Evolutionary conservation across 2,113 vertebrate species (phyloP).

Genomic region (Anser brachyrhynchus): DNA sequence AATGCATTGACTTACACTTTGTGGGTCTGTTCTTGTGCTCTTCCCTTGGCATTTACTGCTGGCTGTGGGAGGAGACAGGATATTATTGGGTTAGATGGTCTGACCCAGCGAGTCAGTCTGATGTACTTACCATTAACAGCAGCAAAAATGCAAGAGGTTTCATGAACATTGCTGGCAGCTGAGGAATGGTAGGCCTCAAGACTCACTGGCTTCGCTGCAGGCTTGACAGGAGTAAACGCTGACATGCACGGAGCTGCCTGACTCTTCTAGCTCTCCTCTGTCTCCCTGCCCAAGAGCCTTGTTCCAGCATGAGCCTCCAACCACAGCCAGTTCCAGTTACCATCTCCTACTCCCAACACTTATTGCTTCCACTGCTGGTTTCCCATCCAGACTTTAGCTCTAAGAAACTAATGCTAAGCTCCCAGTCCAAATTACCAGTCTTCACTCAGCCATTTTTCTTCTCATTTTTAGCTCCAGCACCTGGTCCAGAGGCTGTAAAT

Average conservation of each 20-base stretch:
- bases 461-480: background rate
- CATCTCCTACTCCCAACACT: background rate
- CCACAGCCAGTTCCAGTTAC: background rate
- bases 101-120: background rate
- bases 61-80: background rate
- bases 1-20: background rate
- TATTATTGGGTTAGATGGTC: background rate
- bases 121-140: background rate
- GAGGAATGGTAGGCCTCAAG: background rate
- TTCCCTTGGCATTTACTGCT: background rate
- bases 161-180: background rate
- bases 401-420: background rate
- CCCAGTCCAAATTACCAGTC: background rate
- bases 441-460: background rate
- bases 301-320: background rate
- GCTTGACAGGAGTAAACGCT: background rate
- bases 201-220: background rate
- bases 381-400: background rate
- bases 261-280: fast-evolving
- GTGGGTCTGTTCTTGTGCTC: background rate
- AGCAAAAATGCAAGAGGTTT: background rate
- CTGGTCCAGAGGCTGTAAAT: background rate
- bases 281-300: background rate
- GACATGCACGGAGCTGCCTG: background rate
- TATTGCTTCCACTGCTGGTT: fast-evolving